Evolutionary conservation across 1,140 invertebrate species (phyloP).

Genomic region (Vollenhovia emeryi): DNA sequence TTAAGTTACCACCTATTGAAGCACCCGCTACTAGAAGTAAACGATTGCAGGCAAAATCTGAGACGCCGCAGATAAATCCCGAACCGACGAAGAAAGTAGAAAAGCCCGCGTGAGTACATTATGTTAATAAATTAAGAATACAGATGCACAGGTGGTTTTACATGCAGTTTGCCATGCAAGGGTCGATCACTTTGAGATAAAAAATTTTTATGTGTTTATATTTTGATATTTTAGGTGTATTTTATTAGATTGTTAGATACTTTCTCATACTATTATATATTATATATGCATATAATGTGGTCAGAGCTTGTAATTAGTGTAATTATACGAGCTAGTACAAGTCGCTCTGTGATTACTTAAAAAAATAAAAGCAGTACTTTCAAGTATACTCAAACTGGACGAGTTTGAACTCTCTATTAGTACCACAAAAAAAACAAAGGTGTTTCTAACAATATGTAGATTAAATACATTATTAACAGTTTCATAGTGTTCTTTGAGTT

Average conservation of each 20-base stretch:
- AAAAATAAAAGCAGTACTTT: too few species aligned
- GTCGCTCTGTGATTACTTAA: too few species aligned
- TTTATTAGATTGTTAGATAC: neutral
- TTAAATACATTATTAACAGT: too few species aligned
- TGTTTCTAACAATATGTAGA: too few species aligned
- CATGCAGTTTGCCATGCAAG: neutral
- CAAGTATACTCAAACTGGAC: too few species aligned
- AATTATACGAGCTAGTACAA: too few species aligned
- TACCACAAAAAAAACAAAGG: too few species aligned
- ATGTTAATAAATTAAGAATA: neutral
- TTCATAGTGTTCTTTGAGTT: too few species aligned
- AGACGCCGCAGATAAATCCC: constrained; percentile 54
- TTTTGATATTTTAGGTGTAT: too few species aligned
- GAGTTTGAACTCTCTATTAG: too few species aligned
- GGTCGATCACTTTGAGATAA: neutral
- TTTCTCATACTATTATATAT: neutral
- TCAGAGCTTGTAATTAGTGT: too few species aligned
- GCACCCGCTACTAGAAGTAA: constrained; percentile 89
- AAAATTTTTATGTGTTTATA: neutral
- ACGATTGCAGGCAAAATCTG: constrained; percentile 80
- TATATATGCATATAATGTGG: too few species aligned
- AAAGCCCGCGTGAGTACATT: constrained; percentile 52
- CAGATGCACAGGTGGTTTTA: neutral
- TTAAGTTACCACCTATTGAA: constrained; percentile 92
- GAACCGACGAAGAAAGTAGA: constrained; percentile 64